Evolutionary conservation across 1,140 invertebrate species (phyloP).

Genomic region (Aphidius ervi): DNA sequence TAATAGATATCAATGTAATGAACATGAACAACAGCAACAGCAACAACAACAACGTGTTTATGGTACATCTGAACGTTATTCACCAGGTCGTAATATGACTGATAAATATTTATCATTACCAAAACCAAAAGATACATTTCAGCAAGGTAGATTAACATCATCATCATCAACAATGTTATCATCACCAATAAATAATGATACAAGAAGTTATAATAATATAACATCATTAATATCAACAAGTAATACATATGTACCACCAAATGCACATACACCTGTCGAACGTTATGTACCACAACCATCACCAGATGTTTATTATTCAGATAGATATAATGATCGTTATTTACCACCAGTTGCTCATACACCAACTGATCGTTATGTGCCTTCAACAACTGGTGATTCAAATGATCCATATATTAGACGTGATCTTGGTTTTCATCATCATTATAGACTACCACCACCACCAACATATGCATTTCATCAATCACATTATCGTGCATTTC

Average conservation of each 20-base stretch:
- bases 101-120: conserved; percentile 54
- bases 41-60: conserved; percentile 23
- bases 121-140: conserved; percentile 48
- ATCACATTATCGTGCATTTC: conserved; percentile 43
- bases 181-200: conserved; percentile 5
- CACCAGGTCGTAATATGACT: conserved; percentile 35
- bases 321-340: conserved; percentile 53
- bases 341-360: conserved; percentile 52
- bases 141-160: conserved; percentile 44
- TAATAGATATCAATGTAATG: conserved; percentile 32
- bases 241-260: conserved; percentile 59
- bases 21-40: neutral
- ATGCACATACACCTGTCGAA: conserved; percentile 66
- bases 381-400: conserved; percentile 39
- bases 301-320: conserved; percentile 52
- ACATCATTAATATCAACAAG: conserved; percentile 19
- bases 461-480: conserved; percentile 48
- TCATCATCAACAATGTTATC: conserved; percentile 38
- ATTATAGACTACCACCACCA: conserved; percentile 57
- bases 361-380: conserved; percentile 51
- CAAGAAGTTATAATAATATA: conserved; percentile 9
- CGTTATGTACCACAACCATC: conserved; percentile 61
- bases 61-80: conserved; percentile 34
- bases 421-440: conserved; percentile 58
- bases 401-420: conserved; percentile 60